Evolutionary conservation across 2,113 vertebrate genomes (phyloP).

Genomic region (Vicugna pacos): DNA sequence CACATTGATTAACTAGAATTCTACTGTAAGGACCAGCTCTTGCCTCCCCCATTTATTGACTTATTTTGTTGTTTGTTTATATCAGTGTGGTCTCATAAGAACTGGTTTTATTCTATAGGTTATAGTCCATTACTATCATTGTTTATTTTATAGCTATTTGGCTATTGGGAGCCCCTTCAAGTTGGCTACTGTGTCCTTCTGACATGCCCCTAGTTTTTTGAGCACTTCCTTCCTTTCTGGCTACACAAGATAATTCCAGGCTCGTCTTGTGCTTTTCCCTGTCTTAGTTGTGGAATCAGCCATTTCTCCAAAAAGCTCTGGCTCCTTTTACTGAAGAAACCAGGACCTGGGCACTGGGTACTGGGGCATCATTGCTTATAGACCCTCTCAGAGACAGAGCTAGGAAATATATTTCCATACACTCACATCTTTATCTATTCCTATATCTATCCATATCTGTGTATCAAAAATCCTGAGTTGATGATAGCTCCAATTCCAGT

Average conservation of each 20-base stretch:
- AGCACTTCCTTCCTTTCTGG: neutral
- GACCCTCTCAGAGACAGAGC: neutral
- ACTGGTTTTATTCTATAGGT: neutral
- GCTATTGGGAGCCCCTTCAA: neutral
- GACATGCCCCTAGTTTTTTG: neutral
- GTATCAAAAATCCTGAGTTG: neutral
- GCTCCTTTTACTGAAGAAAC: neutral
- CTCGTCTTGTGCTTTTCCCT: neutral
- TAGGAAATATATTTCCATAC: neutral
- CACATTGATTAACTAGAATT: neutral
- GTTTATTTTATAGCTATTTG: neutral
- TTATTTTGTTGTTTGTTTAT: neutral
- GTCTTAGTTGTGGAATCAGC: neutral
- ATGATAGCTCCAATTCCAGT: neutral
- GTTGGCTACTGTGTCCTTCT: neutral
- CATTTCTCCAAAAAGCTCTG: neutral
- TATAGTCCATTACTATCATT: neutral
- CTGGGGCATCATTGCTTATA: neutral
- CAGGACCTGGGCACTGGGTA: neutral
- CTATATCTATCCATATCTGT: neutral
- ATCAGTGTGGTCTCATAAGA: neutral
- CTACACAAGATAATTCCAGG: neutral
- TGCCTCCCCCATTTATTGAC: neutral
- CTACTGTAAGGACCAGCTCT: neutral
- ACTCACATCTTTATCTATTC: neutral